phyloP scores from a whole-genome alignment of 2,888 invertebrate genomes.

The Thereva unica region DNA sequence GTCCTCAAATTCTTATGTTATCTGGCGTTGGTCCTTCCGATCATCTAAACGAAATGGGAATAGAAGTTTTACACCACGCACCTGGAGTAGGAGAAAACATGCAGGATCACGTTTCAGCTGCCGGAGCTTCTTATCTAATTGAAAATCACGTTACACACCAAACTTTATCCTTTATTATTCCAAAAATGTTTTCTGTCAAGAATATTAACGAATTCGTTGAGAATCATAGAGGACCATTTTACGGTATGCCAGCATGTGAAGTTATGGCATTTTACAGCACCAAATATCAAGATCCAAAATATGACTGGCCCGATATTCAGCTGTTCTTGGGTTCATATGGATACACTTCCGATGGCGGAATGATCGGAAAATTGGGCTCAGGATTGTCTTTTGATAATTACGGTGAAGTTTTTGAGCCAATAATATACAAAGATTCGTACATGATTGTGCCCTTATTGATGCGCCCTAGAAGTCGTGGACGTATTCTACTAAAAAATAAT shows the following conservation, averaged over 20 bases:
- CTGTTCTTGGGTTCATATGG: slow-evolving; percentile 74
- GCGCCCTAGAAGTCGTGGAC: slow-evolving; percentile 74
- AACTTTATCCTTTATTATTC: slow-evolving; percentile 70
- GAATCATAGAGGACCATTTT: slow-evolving; percentile 67
- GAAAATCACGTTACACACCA: slow-evolving; percentile 64
- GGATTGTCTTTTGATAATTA: slow-evolving; percentile 71
- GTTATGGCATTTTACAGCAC: slow-evolving; percentile 79
- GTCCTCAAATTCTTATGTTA: slow-evolving; percentile 84
- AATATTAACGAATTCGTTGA: slow-evolving; percentile 68
- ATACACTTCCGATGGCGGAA: slow-evolving; percentile 77
- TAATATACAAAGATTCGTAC: slow-evolving; percentile 70
- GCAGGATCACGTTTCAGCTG: slow-evolving; percentile 82
- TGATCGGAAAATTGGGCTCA: slow-evolving; percentile 71
- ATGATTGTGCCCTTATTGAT: slow-evolving; percentile 71
- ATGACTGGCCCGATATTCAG: slow-evolving; percentile 81
- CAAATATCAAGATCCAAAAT: slow-evolving; percentile 67
- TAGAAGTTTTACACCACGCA: slow-evolving; percentile 65
- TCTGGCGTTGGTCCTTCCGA: slow-evolving; percentile 77
- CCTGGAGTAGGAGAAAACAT: slow-evolving; percentile 80
- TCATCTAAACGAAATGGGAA: slow-evolving; percentile 65
- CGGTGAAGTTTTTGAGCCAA: slow-evolving; percentile 70
- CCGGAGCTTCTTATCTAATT: slow-evolving; percentile 75
- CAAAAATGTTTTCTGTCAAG: slow-evolving; percentile 65
- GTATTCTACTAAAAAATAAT: slow-evolving; percentile 67
- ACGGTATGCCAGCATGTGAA: slow-evolving; percentile 78